Conservation (phyloP, 2,888 invertebrate species). For the Malthinus seriepunctatus region DNA sequence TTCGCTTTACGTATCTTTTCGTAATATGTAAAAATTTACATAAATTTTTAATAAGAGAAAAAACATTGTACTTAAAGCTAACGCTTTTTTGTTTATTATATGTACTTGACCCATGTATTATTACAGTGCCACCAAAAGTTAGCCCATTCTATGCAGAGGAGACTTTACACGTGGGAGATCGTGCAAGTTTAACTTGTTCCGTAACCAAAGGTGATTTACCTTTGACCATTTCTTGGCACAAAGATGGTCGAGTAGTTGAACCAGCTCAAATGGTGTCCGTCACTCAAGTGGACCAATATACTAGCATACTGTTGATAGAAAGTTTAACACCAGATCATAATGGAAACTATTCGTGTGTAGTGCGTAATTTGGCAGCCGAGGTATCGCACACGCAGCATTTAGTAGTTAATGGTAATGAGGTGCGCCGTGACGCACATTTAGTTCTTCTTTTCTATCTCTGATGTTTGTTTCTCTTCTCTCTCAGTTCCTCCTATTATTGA, state of each 20-base stretch:
- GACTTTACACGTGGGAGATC: constrained; percentile 72
- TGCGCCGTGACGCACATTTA: constrained; percentile 52
- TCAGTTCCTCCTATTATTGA: constrained; percentile 85
- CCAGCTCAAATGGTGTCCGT: constrained; percentile 65
- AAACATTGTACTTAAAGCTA: too few relatives aligned
- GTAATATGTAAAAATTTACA: too few relatives aligned
- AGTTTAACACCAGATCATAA: constrained; percentile 75
- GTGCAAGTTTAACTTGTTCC: constrained; percentile 74
- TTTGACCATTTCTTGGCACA: constrained; percentile 75
- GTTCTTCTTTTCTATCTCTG: constrained; percentile 60
- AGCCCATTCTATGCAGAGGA: constrained; percentile 73
- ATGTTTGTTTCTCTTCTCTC: constrained; percentile 61
- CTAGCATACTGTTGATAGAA: constrained; percentile 77
- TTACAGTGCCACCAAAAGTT: constrained; percentile 77
- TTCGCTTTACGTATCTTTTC: too few relatives aligned
- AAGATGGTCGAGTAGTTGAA: constrained; percentile 70
- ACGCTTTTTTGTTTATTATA: background rate
- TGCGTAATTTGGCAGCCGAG: constrained; percentile 72
- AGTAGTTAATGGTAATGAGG: constrained; percentile 75
- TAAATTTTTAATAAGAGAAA: too few relatives aligned
- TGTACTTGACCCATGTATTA: constrained; percentile 33
- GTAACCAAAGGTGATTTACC: constrained; percentile 78
- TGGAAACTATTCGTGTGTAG: constrained; percentile 77
- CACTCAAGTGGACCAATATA: constrained; percentile 75
- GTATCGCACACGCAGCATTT: constrained; percentile 74